Evolutionary conservation across 1,140 invertebrate species (phyloP).

Genomic region (Ruditapes philippinarum): DNA sequence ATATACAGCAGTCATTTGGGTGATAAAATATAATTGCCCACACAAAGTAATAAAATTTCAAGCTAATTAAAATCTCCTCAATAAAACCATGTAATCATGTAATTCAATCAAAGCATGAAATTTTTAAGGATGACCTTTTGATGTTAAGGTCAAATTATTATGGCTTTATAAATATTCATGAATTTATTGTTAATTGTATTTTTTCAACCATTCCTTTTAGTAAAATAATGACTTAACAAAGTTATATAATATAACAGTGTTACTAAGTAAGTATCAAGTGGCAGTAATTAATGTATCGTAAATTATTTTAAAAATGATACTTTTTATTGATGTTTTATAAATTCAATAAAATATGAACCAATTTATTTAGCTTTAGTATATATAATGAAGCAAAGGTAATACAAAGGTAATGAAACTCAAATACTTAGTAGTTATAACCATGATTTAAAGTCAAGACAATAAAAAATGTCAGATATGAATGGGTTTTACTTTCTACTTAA

Average conservation of each 20-base stretch:
- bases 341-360: too few species aligned
- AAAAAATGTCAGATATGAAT: too few species aligned
- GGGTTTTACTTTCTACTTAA: too few species aligned
- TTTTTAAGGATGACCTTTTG: not conserved
- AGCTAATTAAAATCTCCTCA: not conserved
- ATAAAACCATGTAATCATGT: not conserved
- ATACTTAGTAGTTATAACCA: too few species aligned
- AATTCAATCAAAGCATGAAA: conserved; percentile 24
- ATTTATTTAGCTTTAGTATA: too few species aligned
- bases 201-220: not conserved
- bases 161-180: conserved; percentile 4
- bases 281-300: too few species aligned
- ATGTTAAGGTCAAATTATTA: not conserved
- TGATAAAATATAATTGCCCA: not conserved
- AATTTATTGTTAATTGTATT: conserved; percentile 5
- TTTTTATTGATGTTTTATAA: too few species aligned
- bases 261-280: not conserved
- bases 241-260: too few species aligned
- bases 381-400: too few species aligned
- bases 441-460: too few species aligned
- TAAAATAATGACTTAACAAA: not conserved
- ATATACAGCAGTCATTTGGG: not conserved
- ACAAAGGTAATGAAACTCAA: too few species aligned
- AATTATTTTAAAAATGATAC: too few species aligned
- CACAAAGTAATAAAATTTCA: not conserved